Evolutionary conservation across 2,113 vertebrate species (phyloP).

Genomic region (Myiopsitta monachus): DNA sequence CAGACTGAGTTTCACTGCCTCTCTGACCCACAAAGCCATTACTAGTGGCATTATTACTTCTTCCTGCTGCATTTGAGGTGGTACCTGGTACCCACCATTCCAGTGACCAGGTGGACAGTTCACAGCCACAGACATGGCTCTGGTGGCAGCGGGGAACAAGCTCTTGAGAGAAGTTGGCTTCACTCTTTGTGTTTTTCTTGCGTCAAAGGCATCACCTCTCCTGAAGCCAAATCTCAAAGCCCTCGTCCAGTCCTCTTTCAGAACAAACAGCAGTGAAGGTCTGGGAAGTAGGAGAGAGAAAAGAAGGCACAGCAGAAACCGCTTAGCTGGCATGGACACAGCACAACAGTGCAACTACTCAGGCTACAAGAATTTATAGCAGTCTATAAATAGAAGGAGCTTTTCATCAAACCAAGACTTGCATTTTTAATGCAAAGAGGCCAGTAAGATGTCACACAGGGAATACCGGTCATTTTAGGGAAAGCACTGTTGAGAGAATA

Average conservation of each 20-base stretch:
- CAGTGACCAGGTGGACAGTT: neutral
- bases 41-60: neutral
- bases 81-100: accelerated
- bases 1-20: neutral
- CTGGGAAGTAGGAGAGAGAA: neutral
- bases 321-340: neutral
- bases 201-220: neutral
- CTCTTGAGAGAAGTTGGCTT: neutral
- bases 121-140: neutral
- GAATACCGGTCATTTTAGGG: neutral
- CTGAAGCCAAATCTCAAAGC: neutral
- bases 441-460: neutral
- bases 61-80: neutral
- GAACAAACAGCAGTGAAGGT: neutral
- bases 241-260: neutral
- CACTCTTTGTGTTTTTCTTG: neutral
- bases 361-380: neutral
- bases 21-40: neutral
- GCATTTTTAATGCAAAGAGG: neutral
- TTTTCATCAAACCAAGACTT: neutral
- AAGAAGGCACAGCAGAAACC: neutral
- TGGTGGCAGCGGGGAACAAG: neutral
- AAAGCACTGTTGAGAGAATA: neutral
- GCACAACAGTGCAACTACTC: neutral
- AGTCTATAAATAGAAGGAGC: neutral